phyloP scores from a whole-genome alignment of 2,797 vertebrate genomes.

The Urosaurus nigricauda region DNA sequence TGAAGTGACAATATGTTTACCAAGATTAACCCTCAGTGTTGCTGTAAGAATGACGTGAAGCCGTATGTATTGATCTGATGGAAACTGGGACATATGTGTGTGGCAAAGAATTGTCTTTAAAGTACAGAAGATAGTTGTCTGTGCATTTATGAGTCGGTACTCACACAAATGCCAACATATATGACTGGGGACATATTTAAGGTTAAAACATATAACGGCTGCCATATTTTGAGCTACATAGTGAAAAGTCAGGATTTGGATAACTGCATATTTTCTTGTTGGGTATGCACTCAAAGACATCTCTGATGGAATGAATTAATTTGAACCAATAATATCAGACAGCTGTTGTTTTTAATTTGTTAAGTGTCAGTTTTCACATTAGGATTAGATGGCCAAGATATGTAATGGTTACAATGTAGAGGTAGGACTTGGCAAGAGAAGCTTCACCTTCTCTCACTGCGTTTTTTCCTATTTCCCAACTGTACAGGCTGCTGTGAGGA shows the following conservation, averaged over 20 bases:
- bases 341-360: neutral
- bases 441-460: too few species aligned
- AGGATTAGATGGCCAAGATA: too few species aligned
- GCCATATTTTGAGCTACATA: neutral
- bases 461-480: too few species aligned
- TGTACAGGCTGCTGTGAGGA: too few species aligned
- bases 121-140: neutral
- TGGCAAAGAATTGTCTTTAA: neutral
- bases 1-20: neutral
- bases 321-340: too few species aligned
- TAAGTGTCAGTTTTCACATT: too few species aligned
- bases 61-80: neutral
- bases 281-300: neutral
- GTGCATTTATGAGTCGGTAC: too few species aligned
- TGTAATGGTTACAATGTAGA: too few species aligned
- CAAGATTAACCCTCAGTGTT: neutral
- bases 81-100: neutral
- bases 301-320: too few species aligned
- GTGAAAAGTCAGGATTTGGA: neutral
- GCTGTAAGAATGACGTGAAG: neutral
- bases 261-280: neutral
- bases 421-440: too few species aligned
- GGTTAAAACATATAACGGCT: neutral
- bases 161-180: neutral
- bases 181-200: neutral